Evolutionary conservation across 2,113 vertebrate genomes (phyloP), one percentile per base, ranked within the genome.

Genomic region (Coryphaenoides rupestris): DNA sequence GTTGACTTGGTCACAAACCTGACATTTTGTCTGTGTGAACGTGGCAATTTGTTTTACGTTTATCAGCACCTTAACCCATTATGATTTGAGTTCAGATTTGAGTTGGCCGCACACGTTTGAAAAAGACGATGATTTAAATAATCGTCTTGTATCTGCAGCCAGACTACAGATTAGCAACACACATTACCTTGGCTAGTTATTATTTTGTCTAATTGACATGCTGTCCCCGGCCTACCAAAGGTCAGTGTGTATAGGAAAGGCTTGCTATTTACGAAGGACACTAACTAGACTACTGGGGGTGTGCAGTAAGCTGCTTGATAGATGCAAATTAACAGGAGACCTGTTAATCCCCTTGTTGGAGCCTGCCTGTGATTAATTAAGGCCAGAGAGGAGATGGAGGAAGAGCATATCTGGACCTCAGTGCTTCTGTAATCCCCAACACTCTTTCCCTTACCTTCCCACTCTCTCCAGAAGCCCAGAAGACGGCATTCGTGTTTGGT

Each of bases 321-420:
- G 78, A 79, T 81, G 84, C 58, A 81, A 84, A 87, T 82, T 87
- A 81, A 85, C 83, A 69, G 73, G 80, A 69, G 79, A 76, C 81
- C 66, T 60, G 59, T 66, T 77, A 76, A 84, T 62, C 83, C 80
- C 73, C 72, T 53, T 60, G 84, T 70, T 78, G 69, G 58, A 84
- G 65, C 60, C 68, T 60, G 73, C 64, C 84, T 66, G 84, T 76
- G 83, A 84, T 82, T 88, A 80, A 85, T 88, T 86, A 86, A 81
- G 82, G 73, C 69, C 70, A 57, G 22, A 46, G 76, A 40, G 77
- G 80, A 79, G 76, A 85, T 81, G 68, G 67, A 46, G 64, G 58
- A 62, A 74, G 21, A 45, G 40, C 71, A 75, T 63, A 77, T 77
- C 70, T 80, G 66, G 63, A 77, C 74, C 58, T 82, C 77, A 84